These are phyloP conservation scores for Clupea harengus DNA, from an alignment of 2,113 vertebrate genomes.

Conservation along the genomic window DNA sequence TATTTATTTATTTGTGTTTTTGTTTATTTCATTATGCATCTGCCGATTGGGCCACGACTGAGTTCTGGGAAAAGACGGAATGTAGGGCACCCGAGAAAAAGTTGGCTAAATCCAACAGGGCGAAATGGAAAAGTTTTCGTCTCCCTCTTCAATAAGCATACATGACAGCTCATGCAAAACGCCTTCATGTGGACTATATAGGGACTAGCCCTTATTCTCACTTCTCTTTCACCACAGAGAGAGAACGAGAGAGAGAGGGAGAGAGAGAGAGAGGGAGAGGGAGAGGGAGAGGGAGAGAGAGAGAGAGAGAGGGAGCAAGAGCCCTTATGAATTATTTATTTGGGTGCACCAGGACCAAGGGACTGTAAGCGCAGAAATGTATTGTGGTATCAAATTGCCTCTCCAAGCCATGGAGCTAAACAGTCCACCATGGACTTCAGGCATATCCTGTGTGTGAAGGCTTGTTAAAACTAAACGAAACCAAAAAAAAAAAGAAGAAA, in stretches of 20 bases:
- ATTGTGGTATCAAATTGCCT: constrained; percentile 16
- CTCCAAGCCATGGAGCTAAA: background rate
- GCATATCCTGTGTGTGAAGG: background rate
- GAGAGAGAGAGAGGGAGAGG: background rate
- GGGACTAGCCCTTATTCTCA: background rate
- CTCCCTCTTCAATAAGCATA: background rate
- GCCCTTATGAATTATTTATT: constrained; percentile 12
- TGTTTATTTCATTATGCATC: background rate
- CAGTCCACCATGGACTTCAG: constrained; percentile 15
- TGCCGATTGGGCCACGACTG: background rate
- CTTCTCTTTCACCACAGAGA: background rate
- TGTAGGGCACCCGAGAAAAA: background rate
- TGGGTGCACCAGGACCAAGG: background rate
- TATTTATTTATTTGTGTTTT: background rate
- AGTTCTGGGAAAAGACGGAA: background rate
- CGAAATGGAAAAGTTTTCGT: background rate
- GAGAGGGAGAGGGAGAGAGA: background rate
- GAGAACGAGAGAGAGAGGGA: background rate
- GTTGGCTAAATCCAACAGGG: background rate
- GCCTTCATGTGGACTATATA: constrained; percentile 14
- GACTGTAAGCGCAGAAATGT: constrained; percentile 11
- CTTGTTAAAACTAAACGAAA: background rate
- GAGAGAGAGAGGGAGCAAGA: background rate
- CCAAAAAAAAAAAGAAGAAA: background rate
- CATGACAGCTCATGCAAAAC: constrained; percentile 4